Conservation (phyloP, 2,113 vertebrate genomes). For the Pithys albifrons region DNA sequence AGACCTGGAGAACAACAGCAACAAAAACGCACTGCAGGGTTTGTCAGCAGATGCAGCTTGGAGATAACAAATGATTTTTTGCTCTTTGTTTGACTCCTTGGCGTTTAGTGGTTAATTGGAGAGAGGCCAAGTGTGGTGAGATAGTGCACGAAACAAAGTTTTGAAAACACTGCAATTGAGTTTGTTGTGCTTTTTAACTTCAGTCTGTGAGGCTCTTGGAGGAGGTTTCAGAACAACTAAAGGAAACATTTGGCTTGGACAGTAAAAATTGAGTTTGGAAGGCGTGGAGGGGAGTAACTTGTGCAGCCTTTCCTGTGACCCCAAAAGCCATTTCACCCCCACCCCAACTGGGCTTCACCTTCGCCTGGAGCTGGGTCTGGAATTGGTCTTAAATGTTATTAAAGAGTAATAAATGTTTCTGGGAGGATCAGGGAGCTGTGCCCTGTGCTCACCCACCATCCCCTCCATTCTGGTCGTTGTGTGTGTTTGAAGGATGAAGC, state of each 20-base stretch:
- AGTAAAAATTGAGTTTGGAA: not conserved
- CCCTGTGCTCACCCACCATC: fast-evolving
- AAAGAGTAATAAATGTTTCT: not conserved
- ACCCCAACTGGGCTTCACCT: not conserved
- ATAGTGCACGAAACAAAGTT: not conserved
- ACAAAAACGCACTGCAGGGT: not conserved
- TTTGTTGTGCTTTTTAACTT: not conserved
- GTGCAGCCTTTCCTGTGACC: not conserved
- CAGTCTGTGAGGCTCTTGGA: not conserved
- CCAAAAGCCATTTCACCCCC: not conserved
- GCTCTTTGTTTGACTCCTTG: not conserved
- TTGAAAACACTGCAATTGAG: not conserved
- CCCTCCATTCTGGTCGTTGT: not conserved
- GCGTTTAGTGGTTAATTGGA: not conserved
- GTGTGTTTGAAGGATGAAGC: not conserved
- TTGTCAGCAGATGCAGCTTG: constrained; percentile 27
- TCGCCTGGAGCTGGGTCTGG: not conserved
- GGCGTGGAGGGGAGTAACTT: not conserved
- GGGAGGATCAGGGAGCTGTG: not conserved
- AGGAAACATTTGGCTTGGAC: not conserved
- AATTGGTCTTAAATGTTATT: not conserved
- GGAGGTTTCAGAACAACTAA: not conserved
- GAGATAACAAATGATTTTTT: not conserved
- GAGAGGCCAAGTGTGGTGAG: not conserved
- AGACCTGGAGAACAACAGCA: constrained; percentile 17